Evolutionary conservation across 2,113 vertebrate species (phyloP), one percentile per base, ranked within the genome.

Genomic region (Gambusia affinis): DNA sequence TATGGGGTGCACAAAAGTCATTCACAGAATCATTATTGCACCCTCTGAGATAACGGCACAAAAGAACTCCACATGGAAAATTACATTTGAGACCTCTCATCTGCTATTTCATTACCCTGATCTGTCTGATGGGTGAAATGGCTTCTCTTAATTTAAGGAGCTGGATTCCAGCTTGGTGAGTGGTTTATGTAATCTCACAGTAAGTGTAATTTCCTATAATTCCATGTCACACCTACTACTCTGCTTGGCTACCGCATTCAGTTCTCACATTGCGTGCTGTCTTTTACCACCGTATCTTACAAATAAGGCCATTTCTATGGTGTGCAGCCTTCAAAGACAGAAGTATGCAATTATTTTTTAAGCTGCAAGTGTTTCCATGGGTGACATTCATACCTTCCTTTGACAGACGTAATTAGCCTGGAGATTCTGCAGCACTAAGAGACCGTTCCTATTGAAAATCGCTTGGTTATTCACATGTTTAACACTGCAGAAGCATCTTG

Each of bases 221-320:
- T 89, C 89, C 92, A 83, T 91, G 91, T 91, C 89, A 88, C 92
- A 93, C 93, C 92, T 94, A 92, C 88, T 83, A 82, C 88, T 87
- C 89, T 88, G 87, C 92, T 88, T 92, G 88, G 91, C 91, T 93
- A 14, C 33, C 88, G 78, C 90, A 91, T 93, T 92, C 90, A 94
- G 87, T 86, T 87, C 89, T 89, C 91, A 87, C 92, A 73, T 85
- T 79, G 82, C 68, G 33, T 85, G 69, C 86, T 67, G 75, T 82
- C 85, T 84, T 80, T 77, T 75, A 78, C 78, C 75, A n/a, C 51
- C 4, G 37, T 85, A 90, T 90, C 90, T 92, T 84, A 88, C 82
- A 92, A 93, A 94, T 92, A 95, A 94, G 91, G 90, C 93, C 90
- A 96, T 96, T 96, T 95, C 95, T 95, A 96, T 94, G 95, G 95